Base-by-base conservation (phyloP, 2,113 vertebrate genomes). In the Myotis davidii region DNA sequence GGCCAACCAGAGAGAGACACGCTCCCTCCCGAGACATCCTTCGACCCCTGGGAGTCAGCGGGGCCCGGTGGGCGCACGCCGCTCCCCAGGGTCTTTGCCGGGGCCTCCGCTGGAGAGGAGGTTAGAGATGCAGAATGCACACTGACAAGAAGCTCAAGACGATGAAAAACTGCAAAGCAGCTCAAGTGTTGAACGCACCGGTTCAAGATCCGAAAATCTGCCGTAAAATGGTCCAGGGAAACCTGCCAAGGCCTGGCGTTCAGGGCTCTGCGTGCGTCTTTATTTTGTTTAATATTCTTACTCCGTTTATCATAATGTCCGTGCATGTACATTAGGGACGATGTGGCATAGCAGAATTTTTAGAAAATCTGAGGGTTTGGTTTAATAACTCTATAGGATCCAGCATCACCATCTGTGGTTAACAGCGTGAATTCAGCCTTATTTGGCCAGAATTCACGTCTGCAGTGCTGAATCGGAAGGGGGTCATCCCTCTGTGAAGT, bases 11-110 rank as follows among this genome's bases (percentile, higher is more conserved):
- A 73, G 56, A 16, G 64, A 85, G 42, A 39, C n/a, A 39, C n/a
- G 5, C 32, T 54, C 81, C 92, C 17, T 25, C 45, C 3, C 0
- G 27, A 79, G 76, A 42, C 0, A 3, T 32, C 37, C 29, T 37
- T 37, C 76, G 2, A 0, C 39, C 1, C 34, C 0, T 0, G 9
- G 12, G 69, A 9, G 77, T 11, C 50, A 1, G 11, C 3, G 0
- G 0, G 5, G 45, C 13, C 1, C 0, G 0, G 18, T 0, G 6
- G 8, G 48, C 5, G 1, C 6, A 0, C 9, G 17, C 27, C n/a
- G n/a, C 25, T 13, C 1, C 0, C 56, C 14, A 0, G 2, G 50
- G 73, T n/a, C 45, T 42, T 25, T 16, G 48, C 74, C 16, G 6
- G 18, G 29, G 34, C 45, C 37, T 14, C 52, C 5, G 0, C 34